Percentiles rank a stretch among this genome's conserved stretches.
Conservation (phyloP, 2,113 vertebrate genomes). For the Leiothrix lutea region DNA sequence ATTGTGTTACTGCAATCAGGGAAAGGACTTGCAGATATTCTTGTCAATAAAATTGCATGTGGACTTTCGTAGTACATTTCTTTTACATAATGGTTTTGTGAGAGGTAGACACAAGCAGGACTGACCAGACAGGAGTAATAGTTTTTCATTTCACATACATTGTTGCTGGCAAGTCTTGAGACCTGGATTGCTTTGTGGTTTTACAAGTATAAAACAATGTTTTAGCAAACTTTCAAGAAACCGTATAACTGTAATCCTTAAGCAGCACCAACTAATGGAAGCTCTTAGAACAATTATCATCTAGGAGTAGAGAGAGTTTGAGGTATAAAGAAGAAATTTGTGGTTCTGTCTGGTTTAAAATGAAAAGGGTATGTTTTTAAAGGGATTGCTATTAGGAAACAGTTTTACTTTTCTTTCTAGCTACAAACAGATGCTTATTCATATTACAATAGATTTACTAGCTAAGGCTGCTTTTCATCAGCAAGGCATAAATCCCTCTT, state of each 20-base stretch:
- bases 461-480: conserved; percentile 41
- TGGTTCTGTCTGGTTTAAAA: conserved; percentile 1
- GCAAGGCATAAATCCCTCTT: conserved; percentile 13
- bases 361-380: neutral
- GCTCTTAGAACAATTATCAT: neutral
- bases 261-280: neutral
- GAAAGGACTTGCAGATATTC: neutral
- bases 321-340: neutral
- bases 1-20: neutral
- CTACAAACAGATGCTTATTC: conserved; percentile 42
- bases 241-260: neutral
- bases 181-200: neutral
- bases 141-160: neutral
- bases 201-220: neutral
- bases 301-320: neutral
- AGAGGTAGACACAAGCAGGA: neutral
- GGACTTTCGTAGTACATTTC: neutral
- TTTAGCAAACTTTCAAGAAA: neutral
- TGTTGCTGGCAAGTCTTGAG: neutral
- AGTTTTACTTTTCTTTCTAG: conserved; percentile 7
- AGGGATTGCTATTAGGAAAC: conserved; percentile 1
- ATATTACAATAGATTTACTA: conserved; percentile 28
- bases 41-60: neutral
- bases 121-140: neutral
- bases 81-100: neutral